phyloP scores from a whole-genome alignment of 2,797 vertebrate genomes.

The Myotis vivesi region DNA sequence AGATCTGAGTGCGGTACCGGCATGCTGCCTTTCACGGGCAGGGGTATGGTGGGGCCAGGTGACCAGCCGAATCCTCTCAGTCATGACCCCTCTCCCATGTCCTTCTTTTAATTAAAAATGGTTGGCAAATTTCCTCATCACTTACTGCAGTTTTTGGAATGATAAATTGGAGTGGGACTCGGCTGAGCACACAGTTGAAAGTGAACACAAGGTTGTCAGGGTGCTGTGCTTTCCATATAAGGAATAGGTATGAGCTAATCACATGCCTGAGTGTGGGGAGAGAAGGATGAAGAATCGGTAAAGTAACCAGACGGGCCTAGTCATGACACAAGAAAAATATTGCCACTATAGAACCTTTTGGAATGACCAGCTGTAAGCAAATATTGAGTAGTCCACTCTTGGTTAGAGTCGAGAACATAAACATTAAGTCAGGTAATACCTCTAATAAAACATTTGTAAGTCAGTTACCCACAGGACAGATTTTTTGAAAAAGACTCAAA shows the following conservation, averaged over 20 bases:
- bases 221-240: background rate
- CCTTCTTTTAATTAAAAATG: conserved; percentile 1
- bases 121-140: background rate
- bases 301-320: background rate
- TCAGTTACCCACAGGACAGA: background rate
- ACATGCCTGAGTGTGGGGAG: background rate
- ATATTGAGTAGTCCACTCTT: background rate
- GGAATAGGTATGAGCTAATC: background rate
- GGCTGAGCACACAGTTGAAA: background rate
- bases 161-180: background rate
- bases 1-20: background rate
- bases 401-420: background rate
- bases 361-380: background rate
- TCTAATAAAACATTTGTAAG: conserved; percentile 6
- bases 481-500: background rate
- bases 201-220: background rate
- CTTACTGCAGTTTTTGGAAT: background rate
- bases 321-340: background rate
- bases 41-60: background rate
- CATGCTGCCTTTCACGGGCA: background rate
- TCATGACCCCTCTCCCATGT: background rate
- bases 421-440: background rate
- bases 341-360: background rate
- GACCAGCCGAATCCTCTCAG: background rate
- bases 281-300: background rate